Evolutionary conservation across 2,888 invertebrate genomes (phyloP).

Genomic region (Metacarcinus magister): DNA sequence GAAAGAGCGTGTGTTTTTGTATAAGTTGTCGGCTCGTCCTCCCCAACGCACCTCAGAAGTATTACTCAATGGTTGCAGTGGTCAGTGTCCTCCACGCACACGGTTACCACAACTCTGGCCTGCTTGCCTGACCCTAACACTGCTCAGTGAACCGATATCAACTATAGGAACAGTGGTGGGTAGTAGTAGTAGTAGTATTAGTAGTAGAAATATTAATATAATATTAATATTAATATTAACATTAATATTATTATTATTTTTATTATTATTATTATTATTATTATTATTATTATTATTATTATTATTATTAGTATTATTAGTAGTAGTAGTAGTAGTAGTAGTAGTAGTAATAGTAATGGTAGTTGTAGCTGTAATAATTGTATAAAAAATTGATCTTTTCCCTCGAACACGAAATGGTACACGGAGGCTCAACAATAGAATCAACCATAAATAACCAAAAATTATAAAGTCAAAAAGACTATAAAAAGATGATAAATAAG

Average conservation of each 20-base stretch:
- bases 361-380: background rate
- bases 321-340: constrained; percentile 31
- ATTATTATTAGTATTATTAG: background rate
- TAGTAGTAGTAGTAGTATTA: background rate
- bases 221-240: background rate
- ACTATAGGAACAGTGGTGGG: background rate
- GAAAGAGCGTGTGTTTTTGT: background rate
- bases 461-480: too few relatives aligned
- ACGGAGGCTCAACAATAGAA: background rate
- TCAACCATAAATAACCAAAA: too few relatives aligned
- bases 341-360: background rate
- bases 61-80: background rate
- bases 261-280: background rate
- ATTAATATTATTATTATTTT: background rate
- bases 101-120: background rate
- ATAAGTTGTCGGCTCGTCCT: background rate
- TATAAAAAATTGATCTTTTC: background rate
- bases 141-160: background rate
- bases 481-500: too few relatives aligned
- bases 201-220: background rate
- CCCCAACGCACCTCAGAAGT: background rate
- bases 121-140: background rate
- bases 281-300: constrained; percentile 35
- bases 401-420: background rate
- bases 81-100: background rate